Evolutionary conservation across 2,797 vertebrate genomes (phyloP).

Genomic region (Anguilla pacifica): DNA sequence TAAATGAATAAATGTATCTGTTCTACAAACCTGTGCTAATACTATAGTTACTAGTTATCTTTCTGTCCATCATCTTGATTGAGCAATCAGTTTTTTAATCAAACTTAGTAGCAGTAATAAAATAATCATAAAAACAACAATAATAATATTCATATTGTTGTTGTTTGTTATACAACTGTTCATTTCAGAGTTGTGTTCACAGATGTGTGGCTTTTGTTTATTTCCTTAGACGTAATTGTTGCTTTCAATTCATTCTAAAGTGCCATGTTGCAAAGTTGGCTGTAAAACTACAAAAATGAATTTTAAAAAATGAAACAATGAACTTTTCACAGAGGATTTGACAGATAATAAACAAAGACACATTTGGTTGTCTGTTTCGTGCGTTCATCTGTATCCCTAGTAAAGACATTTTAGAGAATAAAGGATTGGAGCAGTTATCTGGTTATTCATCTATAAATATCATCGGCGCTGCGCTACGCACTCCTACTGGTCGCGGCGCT

Average conservation of each 20-base stretch:
- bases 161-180: neutral
- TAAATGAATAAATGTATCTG: neutral
- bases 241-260: neutral
- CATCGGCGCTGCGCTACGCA: constrained; percentile 54
- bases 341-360: neutral
- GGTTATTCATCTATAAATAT: constrained; percentile 10
- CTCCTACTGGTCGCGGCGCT: constrained; percentile 67
- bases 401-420: constrained; percentile 32
- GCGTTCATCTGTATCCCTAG: neutral
- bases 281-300: neutral
- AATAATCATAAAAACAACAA: neutral
- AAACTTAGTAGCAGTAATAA: neutral
- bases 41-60: neutral
- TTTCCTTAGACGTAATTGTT: neutral
- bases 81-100: neutral
- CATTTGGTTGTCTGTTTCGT: constrained; percentile 8
- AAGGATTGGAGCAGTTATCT: constrained; percentile 25
- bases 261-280: neutral
- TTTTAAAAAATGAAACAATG: neutral
- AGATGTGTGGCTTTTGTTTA: neutral
- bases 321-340: neutral
- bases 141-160: neutral
- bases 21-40: neutral
- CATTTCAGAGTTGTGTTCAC: neutral
- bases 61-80: neutral